Evolutionary conservation across 2,888 invertebrate genomes (phyloP), one percentile per base, ranked within the genome.

Genomic region (Allacma fusca): DNA sequence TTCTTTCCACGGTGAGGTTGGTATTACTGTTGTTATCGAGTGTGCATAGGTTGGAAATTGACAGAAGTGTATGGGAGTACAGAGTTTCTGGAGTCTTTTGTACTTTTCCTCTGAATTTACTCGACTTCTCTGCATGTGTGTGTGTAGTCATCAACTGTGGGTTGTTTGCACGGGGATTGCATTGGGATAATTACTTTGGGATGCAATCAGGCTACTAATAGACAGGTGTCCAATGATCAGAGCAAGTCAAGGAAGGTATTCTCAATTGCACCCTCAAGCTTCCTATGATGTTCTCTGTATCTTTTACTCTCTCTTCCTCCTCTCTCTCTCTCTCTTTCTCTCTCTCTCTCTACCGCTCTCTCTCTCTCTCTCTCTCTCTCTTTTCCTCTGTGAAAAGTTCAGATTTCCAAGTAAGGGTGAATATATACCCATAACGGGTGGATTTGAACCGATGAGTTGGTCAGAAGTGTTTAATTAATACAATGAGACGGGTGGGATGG

Each of bases 211-310:
- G 72, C 72, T 68, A 73, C 73, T 79, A 79, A 79, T 79, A 68
- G 79, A 79, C 79, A 79, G 79, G 76, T 79, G 79, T 79, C 79
- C 76, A 76, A 72, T 76, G 68, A 77, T 77, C 62, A 59, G 65
- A 76, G 76, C 26, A 57, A 70, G 70, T 76, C 62, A 76, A 65
- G 65, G 67, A 74, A 74, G 19, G 21, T 65, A 65, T 74, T 74
- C 65, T 74, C 74, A 64, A n/a, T 65, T 74, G 65, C 64, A 65
- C 74, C 74, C 74, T 74, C 24, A 43, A 74, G 74, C 74, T 50
- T 44, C 74, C 29, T 71, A 29, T 71, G 71, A 71, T 71, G 57
- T 73, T 40, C 44, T 43, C 1, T 62, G 21, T 69, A 26, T 73
- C 34, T 23, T 24, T 59, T 57, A 26, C 62, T 62, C 26, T 23